A percentile compares a stretch with the other conserved stretches of the same genome.
Evolutionary conservation across 1,140 invertebrate species (phyloP).

Genomic region (Drosophila baimaii): DNA sequence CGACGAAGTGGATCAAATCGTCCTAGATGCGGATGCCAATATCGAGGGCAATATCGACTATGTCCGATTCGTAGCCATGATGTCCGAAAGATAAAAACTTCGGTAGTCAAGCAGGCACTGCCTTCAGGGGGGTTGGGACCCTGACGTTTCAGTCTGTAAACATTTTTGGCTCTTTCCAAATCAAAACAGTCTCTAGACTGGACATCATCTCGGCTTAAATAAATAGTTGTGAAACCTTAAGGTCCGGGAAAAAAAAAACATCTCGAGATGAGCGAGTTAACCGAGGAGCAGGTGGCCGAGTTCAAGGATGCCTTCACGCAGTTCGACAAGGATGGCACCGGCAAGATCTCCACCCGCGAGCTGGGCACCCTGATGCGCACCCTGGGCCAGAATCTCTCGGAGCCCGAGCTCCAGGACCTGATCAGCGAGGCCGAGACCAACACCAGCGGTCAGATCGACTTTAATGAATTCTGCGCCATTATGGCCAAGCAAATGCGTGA

Average conservation of each 20-base stretch:
- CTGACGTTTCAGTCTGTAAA: background rate
- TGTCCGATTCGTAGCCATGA: slow-evolving; percentile 52
- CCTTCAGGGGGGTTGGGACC: background rate
- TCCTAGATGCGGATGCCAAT: slow-evolving; percentile 57
- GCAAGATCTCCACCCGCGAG: slow-evolving; percentile 95
- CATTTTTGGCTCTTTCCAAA: slow-evolving; percentile 16
- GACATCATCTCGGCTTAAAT: background rate
- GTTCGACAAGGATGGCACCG: slow-evolving; percentile 97
- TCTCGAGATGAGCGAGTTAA: slow-evolving; percentile 27
- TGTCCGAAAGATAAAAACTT: slow-evolving; percentile 14
- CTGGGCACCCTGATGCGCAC: slow-evolving; percentile 94
- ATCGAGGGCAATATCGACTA: slow-evolving; percentile 64
- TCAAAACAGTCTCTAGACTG: background rate
- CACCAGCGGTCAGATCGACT: slow-evolving; percentile 51
- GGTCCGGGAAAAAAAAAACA: background rate
- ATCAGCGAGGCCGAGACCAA: slow-evolving; percentile 53
- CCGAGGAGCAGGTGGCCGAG: slow-evolving; percentile 68
- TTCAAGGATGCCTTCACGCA: slow-evolving; percentile 86
- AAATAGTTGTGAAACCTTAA: background rate
- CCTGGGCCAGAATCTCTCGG: slow-evolving; percentile 61
- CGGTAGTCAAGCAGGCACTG: slow-evolving; percentile 14
- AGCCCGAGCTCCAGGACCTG: slow-evolving; percentile 59
- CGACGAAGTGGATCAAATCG: slow-evolving; percentile 61
- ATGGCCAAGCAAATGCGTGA: slow-evolving; percentile 56
- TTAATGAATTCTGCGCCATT: slow-evolving; percentile 54